Percentiles rank a stretch among this genome's conserved stretches.
phyloP scores from a whole-genome alignment of 1,140 invertebrate genomes.

The Lineus longissimus region DNA sequence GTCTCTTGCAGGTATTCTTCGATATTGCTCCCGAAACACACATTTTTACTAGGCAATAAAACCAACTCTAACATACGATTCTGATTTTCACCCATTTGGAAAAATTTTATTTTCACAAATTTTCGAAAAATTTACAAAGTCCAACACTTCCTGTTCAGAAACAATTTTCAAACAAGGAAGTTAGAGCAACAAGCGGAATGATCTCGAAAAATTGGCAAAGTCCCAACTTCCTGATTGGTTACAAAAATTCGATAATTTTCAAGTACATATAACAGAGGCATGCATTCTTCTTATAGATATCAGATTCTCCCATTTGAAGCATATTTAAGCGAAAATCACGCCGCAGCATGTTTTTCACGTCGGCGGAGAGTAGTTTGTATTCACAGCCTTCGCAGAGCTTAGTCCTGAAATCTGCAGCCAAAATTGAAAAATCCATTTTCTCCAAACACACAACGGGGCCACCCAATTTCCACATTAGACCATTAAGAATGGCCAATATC shows the following conservation, averaged over 20 bases:
- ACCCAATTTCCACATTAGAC: not conserved
- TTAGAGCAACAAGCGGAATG: too few species aligned
- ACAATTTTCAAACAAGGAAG: too few species aligned
- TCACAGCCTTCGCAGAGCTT: not conserved
- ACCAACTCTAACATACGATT: not conserved
- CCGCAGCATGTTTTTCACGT: not conserved
- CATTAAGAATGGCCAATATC: not conserved
- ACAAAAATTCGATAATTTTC: slow-evolving; percentile 1
- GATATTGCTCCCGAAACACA: not conserved
- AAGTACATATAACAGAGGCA: not conserved
- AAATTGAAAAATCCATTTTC: not conserved
- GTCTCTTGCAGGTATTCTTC: not conserved
- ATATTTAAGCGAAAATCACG: not conserved
- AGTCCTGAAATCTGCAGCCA: not conserved
- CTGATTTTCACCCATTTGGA: not conserved
- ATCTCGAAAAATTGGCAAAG: too few species aligned
- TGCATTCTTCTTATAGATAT: not conserved
- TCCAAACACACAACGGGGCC: not conserved
- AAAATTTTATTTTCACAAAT: too few species aligned
- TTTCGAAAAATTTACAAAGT: too few species aligned
- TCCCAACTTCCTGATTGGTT: too few species aligned
- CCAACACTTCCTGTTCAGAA: too few species aligned
- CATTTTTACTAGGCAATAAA: not conserved
- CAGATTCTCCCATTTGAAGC: not conserved
- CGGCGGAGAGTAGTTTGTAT: not conserved